Evolutionary conservation across 2,888 invertebrate genomes (phyloP).

Genomic region (Micropterix aruncella): DNA sequence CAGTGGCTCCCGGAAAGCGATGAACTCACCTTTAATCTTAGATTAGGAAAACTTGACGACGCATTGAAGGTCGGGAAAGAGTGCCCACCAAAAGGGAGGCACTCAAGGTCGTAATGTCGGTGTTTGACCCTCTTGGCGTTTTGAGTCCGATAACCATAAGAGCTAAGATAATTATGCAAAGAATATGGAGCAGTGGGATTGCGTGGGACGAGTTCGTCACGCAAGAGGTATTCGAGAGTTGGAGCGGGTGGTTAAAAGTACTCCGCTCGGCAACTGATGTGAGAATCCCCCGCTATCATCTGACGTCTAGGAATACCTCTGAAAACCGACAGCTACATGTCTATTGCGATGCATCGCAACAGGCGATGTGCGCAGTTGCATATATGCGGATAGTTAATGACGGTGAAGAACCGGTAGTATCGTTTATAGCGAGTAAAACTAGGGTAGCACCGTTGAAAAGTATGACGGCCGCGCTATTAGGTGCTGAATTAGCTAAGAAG

Average conservation of each 20-base stretch:
- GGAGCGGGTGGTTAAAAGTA: conserved; percentile 12
- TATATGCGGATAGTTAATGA: too few species aligned
- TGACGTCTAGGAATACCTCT: neutral
- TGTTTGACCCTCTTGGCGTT: conserved; percentile 16
- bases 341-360: neutral
- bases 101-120: conserved; percentile 13
- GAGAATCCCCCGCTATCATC: neutral
- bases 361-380: neutral
- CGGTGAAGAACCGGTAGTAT: neutral
- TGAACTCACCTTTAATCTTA: conserved; percentile 10
- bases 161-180: conserved; percentile 13
- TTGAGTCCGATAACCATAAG: conserved; percentile 12
- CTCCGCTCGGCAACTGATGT: conserved; percentile 4
- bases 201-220: conserved; percentile 5
- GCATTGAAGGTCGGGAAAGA: conserved; percentile 5
- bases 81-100: conserved; percentile 13
- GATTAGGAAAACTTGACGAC: conserved; percentile 1
- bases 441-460: conserved; percentile 8
- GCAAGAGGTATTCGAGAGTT: conserved; percentile 4
- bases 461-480: conserved; percentile 8
- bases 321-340: neutral
- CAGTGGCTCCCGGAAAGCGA: conserved; percentile 11
- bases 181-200: conserved; percentile 4
- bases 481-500: conserved; percentile 5
- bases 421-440: conserved; percentile 2